Base-by-base conservation (phyloP, 2,888 invertebrate species). In the Eucriotettix oculatus region DNA sequence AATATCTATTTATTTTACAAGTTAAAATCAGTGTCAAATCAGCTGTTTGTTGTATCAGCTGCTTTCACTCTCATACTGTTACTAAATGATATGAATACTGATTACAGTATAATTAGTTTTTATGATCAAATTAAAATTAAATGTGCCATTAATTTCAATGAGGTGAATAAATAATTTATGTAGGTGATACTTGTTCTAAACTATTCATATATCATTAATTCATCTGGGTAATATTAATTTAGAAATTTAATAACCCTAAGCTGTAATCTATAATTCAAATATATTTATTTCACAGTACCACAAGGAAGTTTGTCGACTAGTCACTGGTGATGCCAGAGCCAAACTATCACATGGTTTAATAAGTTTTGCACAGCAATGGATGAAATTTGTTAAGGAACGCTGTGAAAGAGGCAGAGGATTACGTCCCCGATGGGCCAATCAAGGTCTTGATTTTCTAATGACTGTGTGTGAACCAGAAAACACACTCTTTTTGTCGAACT, bases 361-460 rank as follows among this genome's bases (percentile, higher is more conserved):
- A 9, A 74, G 78, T 48, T 87, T 89, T 71, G 86, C 87, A 11
- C 79, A 81, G 66, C 82, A 88, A 70, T 95, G 95, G 95, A 93
- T 94, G 89, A 78, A 80, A 61, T 95, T 94, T 72, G 92, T 91
- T 1, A 80, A 83, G 65, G 84, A 86, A 68, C 79, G 88, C 16
- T 95, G 92, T 71, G 93, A 94, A 69, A 75, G 86, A 1, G 90
- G 90, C 0, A 77, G 90, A 9, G 91, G 91, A 0, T 77, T 87
- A 66, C 74, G 89, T 29, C 90, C 91, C 0, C 79, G 92, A 69
- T 94, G 93, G 93, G 92, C 93, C 5, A 84, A 84, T 69, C 90
- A 90, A 70, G 93, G 94, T 0, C 71, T 94, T 58, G 93, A 94
- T 69, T 94, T 91, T 72, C 77, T 95, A 1, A 84, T 88, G 72